Evolutionary conservation across 2,113 vertebrate genomes (phyloP).

Genomic region (Climacteris rufus): DNA sequence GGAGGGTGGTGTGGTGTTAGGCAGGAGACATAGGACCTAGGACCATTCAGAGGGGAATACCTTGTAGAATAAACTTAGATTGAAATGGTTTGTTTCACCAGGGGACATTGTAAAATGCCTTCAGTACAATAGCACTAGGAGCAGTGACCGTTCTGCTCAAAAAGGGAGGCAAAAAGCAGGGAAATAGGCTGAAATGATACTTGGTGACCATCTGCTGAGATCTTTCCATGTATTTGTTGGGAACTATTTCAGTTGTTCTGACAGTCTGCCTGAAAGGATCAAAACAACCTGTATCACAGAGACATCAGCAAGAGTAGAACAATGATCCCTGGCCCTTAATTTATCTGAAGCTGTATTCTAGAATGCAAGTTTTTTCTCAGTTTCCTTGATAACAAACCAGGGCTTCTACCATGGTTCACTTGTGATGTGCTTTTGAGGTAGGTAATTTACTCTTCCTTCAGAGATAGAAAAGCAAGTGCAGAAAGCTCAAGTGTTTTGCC

Average conservation of each 20-base stretch:
- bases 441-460: not conserved
- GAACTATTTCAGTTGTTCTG: not conserved
- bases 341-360: not conserved
- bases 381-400: not conserved
- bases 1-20: not conserved
- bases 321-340: not conserved
- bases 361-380: not conserved
- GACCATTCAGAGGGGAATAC: not conserved
- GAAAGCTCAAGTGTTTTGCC: not conserved
- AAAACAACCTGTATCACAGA: not conserved
- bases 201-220: not conserved
- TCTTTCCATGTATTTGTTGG: not conserved
- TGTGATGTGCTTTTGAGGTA: not conserved
- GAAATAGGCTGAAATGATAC: not conserved
- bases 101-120: not conserved
- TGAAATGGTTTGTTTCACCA: not conserved
- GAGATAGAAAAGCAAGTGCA: not conserved
- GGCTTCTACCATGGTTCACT: not conserved
- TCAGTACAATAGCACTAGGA: not conserved
- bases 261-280: constrained; percentile 1
- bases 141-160: not conserved
- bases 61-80: not conserved
- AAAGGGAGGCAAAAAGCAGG: not conserved
- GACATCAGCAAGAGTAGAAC: not conserved
- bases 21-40: not conserved